phyloP scores from a whole-genome alignment of 2,888 invertebrate genomes.

The Pimpla rufipes region DNA sequence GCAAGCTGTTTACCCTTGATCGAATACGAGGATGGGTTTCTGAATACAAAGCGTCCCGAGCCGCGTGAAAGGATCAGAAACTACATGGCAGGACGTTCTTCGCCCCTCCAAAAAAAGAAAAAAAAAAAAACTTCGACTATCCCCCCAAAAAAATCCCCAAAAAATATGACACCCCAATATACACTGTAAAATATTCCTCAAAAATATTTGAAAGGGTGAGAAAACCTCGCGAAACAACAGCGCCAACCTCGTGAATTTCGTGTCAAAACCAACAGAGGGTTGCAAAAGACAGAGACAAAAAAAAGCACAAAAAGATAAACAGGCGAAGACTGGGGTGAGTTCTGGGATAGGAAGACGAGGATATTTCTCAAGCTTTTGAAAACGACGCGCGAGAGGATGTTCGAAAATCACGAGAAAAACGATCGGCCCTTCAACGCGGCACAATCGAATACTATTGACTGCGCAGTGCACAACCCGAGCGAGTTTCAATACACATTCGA shows the following conservation, averaged over 20 bases:
- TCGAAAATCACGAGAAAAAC: slow-evolving; percentile 33
- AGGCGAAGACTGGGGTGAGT: not conserved
- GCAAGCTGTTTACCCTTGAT: slow-evolving; percentile 38
- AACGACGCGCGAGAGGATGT: not conserved
- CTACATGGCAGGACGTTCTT: not conserved
- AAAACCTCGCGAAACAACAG: slow-evolving; percentile 13
- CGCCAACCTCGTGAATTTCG: not conserved
- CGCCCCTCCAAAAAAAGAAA: not conserved
- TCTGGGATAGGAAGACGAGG: slow-evolving; percentile 5
- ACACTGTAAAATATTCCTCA: too few species aligned
- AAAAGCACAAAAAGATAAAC: not conserved
- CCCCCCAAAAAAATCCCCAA: not conserved
- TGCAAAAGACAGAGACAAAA: slow-evolving; percentile 3
- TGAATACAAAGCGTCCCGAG: slow-evolving; percentile 45
- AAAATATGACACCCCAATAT: too few species aligned
- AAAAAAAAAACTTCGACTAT: not conserved
- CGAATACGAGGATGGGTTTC: slow-evolving; percentile 24
- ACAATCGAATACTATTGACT: slow-evolving; percentile 18
- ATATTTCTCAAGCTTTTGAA: slow-evolving; percentile 13
- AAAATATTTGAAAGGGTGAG: slow-evolving; percentile 1
- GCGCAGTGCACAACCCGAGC: too few species aligned
- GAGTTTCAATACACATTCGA: slow-evolving; percentile 24
- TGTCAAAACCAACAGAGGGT: not conserved
- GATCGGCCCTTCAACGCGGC: not conserved
- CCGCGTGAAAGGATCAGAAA: not conserved